Base-by-base conservation (phyloP, 2,113 vertebrate species). In the Manacus vitellinus region DNA sequence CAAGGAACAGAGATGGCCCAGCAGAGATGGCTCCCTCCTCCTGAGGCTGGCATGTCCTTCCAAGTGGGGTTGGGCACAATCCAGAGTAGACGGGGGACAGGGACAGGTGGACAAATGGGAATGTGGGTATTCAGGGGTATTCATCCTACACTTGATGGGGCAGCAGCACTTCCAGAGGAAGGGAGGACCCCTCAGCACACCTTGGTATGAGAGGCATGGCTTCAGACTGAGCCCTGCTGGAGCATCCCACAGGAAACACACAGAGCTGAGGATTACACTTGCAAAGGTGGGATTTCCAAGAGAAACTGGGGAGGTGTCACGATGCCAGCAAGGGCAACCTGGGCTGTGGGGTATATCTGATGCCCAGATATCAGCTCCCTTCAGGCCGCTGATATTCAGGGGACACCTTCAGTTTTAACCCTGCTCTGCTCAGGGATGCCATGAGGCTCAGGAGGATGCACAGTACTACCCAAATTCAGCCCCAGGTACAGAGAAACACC, bases 301-400 rank as follows among this genome's bases (percentile, higher is more conserved):
- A 71, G 24, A 65, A 85, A 14, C 0, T 0, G 0, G 17, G 27
- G 24, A 68, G 18, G 33, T 11, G 23, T 61, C 1, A 0, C 0
- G 2, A 25, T 19, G 30, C n/a, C 27, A 65, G 14, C 0, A 3
- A 46, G 22, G 12, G 19, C 67, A 43, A 56, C 6, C 5, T 3
- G 3, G 19, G 39, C 31, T n/a, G 27, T 15, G 33, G 52, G 47
- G 21, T 21, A 12, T 2, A 5, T 12, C 27, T 22, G 22, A 44
- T 2, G 22, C 22, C 16, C 4, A 10, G 33, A 16, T 25, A 79
- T 3, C 54, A 44, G 31, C 12, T 33, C 4, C 7, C 2, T 18
- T 49, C 12, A 18, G 28, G 31, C 30, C 6, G 44, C 44, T 19
- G 46, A 7, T 19, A 39, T 20, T 43, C 5, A 4, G 6, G 12